Percentiles rank a stretch among this genome's conserved stretches.
phyloP scores from a whole-genome alignment of 2,797 vertebrate genomes.

The Knipowitschia caucasica region DNA sequence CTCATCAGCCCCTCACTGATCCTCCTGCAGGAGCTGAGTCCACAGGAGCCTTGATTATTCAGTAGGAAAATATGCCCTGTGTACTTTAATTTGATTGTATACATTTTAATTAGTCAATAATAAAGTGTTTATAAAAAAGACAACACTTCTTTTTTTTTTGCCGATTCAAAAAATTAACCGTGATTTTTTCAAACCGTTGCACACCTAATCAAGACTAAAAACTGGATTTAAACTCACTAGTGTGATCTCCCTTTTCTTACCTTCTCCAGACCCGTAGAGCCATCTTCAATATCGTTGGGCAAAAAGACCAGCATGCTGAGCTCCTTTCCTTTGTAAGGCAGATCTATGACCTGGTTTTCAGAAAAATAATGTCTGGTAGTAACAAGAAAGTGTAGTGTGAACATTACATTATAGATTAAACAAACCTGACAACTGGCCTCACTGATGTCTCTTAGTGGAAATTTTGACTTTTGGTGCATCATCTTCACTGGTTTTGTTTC shows the following conservation, averaged over 20 bases:
- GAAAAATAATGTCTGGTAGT: neutral
- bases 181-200: no score
- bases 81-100: no score
- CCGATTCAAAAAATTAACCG: no score
- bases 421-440: conserved; percentile 65
- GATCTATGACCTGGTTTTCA: conserved; percentile 76
- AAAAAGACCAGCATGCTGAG: conserved; percentile 87
- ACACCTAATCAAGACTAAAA: no score
- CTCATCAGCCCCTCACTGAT: no score
- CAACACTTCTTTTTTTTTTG: no score
- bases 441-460: conserved; percentile 70
- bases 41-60: no score
- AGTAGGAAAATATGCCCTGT: no score
- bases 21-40: no score
- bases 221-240: neutral
- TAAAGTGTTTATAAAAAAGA: no score
- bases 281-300: conserved; percentile 69
- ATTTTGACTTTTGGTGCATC: conserved; percentile 79
- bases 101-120: no score
- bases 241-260: conserved; percentile 54
- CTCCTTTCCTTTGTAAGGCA: conserved; percentile 78
- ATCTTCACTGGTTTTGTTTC: conserved; percentile 80
- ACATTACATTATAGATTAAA: neutral
- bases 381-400: neutral
- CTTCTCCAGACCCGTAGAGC: conserved; percentile 78